Evolutionary conservation across 2,888 invertebrate species (phyloP).

Genomic region (Pristionchus entomophagus): DNA sequence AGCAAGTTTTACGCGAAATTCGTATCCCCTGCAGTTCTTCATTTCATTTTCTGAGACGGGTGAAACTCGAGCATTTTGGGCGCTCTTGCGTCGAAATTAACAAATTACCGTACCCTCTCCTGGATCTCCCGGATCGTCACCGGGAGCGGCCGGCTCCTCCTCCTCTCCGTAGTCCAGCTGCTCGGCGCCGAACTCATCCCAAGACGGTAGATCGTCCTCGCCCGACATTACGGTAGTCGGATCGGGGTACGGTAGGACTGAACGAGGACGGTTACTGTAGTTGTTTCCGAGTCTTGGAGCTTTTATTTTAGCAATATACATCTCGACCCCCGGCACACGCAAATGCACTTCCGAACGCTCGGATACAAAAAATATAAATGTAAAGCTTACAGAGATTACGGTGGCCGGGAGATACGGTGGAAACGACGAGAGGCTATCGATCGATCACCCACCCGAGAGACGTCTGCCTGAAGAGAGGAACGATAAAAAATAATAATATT

Average conservation of each 20-base stretch:
- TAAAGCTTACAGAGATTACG: too few species aligned
- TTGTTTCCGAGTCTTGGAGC: too few species aligned
- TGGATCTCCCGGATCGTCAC: constrained; percentile 44
- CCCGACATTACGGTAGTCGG: constrained; percentile 34
- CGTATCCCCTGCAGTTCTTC: too few species aligned
- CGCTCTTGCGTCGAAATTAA: too few species aligned
- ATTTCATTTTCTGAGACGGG: too few species aligned
- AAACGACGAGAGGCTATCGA: neutral
- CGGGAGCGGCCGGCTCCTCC: constrained; percentile 2
- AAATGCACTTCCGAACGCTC: too few species aligned
- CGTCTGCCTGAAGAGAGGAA: neutral
- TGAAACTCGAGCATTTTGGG: too few species aligned
- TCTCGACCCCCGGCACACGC: too few species aligned
- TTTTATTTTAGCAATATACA: too few species aligned
- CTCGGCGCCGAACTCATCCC: constrained; percentile 52
- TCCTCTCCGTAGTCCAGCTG: constrained; percentile 53
- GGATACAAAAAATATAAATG: too few species aligned
- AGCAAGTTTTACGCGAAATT: too few species aligned
- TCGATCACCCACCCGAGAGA: constrained; percentile 31
- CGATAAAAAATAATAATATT: neutral
- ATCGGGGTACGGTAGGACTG: neutral
- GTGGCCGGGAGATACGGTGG: constrained; percentile 3
- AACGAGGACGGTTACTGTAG: too few species aligned
- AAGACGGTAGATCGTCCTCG: constrained; percentile 51
- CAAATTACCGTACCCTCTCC: constrained; percentile 38